A percentile compares a stretch with the other conserved stretches of the same genome.
These are phyloP conservation scores for Stenichneumon culpator DNA, from an alignment of 2,888 invertebrate species.

Conservation along the genomic window DNA sequence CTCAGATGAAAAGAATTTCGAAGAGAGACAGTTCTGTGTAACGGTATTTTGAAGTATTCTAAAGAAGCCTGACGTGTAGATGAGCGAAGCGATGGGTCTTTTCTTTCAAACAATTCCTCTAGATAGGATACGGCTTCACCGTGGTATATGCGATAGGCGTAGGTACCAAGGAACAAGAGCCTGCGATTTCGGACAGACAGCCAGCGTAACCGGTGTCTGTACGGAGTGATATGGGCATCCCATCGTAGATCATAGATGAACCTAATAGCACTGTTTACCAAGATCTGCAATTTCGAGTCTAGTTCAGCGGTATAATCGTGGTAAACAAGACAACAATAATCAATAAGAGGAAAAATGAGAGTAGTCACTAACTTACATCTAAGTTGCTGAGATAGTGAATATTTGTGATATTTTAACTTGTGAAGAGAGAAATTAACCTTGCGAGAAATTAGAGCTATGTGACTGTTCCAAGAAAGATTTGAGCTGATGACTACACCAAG, in stretches of 20 bases:
- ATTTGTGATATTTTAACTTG: constrained; percentile 37
- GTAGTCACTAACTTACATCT: constrained; percentile 15
- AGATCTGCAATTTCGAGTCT: constrained; percentile 34
- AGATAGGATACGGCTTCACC: not conserved
- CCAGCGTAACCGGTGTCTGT: constrained; percentile 18
- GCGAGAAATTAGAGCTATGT: not conserved
- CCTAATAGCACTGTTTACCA: constrained; percentile 22
- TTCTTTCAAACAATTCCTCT: not conserved
- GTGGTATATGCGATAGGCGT: not conserved
- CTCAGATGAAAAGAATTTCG: constrained; percentile 16
- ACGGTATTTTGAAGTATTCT: not conserved
- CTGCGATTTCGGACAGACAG: not conserved
- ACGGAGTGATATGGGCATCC: not conserved
- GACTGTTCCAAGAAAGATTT: constrained; percentile 34
- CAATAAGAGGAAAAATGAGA: constrained; percentile 31
- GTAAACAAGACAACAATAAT: constrained; percentile 47
- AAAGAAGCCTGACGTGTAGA: no score
- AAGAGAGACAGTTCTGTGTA: not conserved
- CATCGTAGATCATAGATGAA: constrained; percentile 35
- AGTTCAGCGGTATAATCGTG: not conserved
- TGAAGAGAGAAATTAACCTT: constrained; percentile 11
- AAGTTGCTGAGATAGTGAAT: not conserved
- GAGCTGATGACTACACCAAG: constrained; percentile 17
- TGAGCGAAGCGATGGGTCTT: no score
- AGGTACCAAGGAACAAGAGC: not conserved